A percentile compares a stretch with the other conserved stretches of the same genome.
These are phyloP conservation scores for Drosophila mayri DNA, from an alignment of 1,140 invertebrate genomes.

Conservation along the genomic window DNA sequence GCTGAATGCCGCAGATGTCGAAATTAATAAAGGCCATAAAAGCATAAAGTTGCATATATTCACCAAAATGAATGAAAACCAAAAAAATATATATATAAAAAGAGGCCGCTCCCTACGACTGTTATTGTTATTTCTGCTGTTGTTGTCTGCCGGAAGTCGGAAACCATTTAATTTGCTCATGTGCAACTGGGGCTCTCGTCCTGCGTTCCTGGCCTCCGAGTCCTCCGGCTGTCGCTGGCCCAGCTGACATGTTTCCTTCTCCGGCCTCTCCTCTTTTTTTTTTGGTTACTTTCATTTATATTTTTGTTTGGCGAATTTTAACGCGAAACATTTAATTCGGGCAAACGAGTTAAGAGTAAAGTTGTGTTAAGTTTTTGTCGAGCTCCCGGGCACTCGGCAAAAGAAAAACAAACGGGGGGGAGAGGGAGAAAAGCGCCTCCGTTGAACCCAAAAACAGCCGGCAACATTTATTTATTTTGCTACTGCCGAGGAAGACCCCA, in stretches of 20 bases:
- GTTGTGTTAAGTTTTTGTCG: conserved; percentile 80
- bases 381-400: conserved; percentile 34
- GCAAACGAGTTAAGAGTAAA: conserved; percentile 82
- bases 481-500: conserved; percentile 54
- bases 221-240: conserved; percentile 55
- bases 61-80: conserved; percentile 29
- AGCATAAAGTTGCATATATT: conserved; percentile 75
- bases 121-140: conserved; percentile 54
- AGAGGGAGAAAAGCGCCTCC: conserved; percentile 27
- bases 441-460: conserved; percentile 50
- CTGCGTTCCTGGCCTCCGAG: conserved; percentile 29
- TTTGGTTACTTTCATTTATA: conserved; percentile 10
- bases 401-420: conserved; percentile 76
- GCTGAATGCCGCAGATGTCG: conserved; percentile 29
- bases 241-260: conserved; percentile 77
- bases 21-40: conserved; percentile 45
- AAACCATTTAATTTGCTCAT: conserved; percentile 83
- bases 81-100: conserved; percentile 4
- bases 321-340: conserved; percentile 78
- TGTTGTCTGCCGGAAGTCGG: conserved; percentile 80
- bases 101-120: conserved; percentile 56
- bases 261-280: conserved; percentile 8
- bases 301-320: conserved; percentile 67
- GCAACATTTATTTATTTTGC: conserved; percentile 82
- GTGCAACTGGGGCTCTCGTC: conserved; percentile 62